Conservation (phyloP, 2,113 vertebrate species). For the Psammodynastes pulverulentus region DNA sequence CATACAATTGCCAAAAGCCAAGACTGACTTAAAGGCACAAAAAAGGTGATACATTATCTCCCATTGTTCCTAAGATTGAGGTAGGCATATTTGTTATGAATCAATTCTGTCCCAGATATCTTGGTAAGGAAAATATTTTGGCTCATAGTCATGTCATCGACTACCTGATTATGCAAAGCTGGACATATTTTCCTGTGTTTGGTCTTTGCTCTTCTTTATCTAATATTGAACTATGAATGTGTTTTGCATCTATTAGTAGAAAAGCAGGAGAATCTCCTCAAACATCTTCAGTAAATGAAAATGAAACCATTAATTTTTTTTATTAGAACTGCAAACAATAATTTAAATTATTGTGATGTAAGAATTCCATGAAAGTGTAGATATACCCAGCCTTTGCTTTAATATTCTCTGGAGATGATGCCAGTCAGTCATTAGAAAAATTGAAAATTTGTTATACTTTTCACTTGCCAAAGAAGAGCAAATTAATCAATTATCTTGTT, state of each 20-base stretch:
- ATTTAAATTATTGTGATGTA: not conserved
- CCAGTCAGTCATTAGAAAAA: not conserved
- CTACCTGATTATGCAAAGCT: not conserved
- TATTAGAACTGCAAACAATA: not conserved
- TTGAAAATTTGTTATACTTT: not conserved
- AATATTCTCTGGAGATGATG: not conserved
- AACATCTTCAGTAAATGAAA: not conserved
- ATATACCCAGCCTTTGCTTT: not conserved
- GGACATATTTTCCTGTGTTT: not conserved
- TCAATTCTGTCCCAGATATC: not conserved
- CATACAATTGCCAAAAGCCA: not conserved
- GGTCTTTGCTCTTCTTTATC: not conserved
- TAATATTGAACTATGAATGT: not conserved
- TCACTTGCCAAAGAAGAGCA: not conserved
- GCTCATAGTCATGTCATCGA: not conserved
- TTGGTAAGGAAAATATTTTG: not conserved
- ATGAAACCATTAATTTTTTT: not conserved
- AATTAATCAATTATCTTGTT: not conserved
- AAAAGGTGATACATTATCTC: not conserved
- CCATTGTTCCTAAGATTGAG: not conserved
- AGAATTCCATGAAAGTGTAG: not conserved
- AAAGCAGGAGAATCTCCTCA: not conserved
- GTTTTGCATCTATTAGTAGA: not conserved
- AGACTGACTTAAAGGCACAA: not conserved
- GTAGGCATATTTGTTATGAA: not conserved